phyloP scores from a whole-genome alignment of 2,113 vertebrate genomes.

The Leiothrix lutea region DNA sequence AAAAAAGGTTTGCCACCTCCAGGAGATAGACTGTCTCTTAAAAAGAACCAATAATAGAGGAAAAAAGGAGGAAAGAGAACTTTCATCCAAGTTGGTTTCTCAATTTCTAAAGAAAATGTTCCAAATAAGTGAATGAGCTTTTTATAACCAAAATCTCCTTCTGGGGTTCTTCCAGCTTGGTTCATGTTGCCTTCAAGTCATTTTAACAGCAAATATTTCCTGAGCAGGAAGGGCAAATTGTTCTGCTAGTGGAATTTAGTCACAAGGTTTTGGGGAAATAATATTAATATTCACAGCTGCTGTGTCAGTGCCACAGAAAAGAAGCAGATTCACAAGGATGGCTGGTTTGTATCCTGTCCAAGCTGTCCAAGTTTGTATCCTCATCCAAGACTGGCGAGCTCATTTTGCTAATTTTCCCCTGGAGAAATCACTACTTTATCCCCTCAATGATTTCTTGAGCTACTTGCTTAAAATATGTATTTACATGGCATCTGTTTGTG shows the following conservation, averaged over 20 bases:
- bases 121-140: conserved; percentile 25
- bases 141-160: conserved; percentile 20
- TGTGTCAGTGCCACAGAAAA: not conserved
- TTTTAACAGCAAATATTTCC: conserved; percentile 35
- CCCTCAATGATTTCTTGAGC: conserved; percentile 2
- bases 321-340: not conserved
- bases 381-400: not conserved
- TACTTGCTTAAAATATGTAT: conserved; percentile 16
- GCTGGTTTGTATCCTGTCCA: not conserved
- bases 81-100: not conserved
- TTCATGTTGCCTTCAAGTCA: not conserved
- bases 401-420: not conserved
- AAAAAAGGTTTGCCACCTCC: not conserved
- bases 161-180: not conserved
- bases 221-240: not conserved
- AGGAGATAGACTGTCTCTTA: conserved; percentile 8
- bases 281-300: conserved; percentile 12
- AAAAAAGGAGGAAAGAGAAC: not conserved
- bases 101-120: not conserved
- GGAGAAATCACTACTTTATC: conserved; percentile 1
- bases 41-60: conserved; percentile 36
- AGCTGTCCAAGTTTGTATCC: no score
- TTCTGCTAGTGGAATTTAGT: conserved; percentile 4
- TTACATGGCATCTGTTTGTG: conserved; percentile 19
- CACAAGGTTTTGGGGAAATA: not conserved